A percentile compares a stretch with the other conserved stretches of the same genome.
phyloP scores from a whole-genome alignment of 2,797 vertebrate genomes.

The Acanthurus tractus region DNA sequence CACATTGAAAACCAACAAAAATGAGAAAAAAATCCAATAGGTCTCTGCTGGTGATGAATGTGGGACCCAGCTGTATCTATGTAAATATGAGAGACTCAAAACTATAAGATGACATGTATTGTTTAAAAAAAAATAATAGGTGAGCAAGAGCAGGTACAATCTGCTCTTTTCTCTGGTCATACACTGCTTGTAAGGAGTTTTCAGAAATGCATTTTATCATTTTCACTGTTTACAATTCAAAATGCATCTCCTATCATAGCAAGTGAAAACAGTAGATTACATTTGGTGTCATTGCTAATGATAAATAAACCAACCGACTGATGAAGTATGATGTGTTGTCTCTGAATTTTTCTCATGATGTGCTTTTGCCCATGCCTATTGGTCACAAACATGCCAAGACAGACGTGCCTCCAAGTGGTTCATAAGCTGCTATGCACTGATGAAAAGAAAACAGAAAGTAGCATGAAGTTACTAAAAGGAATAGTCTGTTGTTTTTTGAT shows the following conservation, averaged over 20 bases:
- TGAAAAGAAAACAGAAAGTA: not conserved
- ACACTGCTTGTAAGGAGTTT: conserved; percentile 86
- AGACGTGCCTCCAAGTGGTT: not conserved
- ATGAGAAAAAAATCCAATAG: conserved; percentile 73
- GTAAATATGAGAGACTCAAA: conserved; percentile 85
- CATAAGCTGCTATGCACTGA: not conserved
- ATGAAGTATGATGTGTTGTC: conserved; percentile 68
- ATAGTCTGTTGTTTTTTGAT: too few species aligned
- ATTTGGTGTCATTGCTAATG: conserved; percentile 88
- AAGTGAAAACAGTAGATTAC: conserved; percentile 83
- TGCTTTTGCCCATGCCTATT: not conserved
- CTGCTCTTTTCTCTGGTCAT: conserved; percentile 76
- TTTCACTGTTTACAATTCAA: conserved; percentile 90
- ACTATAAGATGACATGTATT: conserved; percentile 86
- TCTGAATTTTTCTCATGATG: conserved; percentile 39
- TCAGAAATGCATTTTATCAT: conserved; percentile 87
- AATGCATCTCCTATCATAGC: conserved; percentile 89
- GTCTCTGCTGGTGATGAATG: conserved; percentile 77
- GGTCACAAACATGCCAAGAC: not conserved
- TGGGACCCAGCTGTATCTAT: conserved; percentile 84
- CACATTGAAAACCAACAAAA: conserved; percentile 77
- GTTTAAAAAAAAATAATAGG: conserved; percentile 64
- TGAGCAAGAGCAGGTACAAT: conserved; percentile 58
- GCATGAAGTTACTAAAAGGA: not conserved
- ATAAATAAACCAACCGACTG: conserved; percentile 87